These are phyloP conservation scores for Sarcoramphus papa DNA, from an alignment of 2,797 vertebrate genomes.

Conservation along the genomic window DNA sequence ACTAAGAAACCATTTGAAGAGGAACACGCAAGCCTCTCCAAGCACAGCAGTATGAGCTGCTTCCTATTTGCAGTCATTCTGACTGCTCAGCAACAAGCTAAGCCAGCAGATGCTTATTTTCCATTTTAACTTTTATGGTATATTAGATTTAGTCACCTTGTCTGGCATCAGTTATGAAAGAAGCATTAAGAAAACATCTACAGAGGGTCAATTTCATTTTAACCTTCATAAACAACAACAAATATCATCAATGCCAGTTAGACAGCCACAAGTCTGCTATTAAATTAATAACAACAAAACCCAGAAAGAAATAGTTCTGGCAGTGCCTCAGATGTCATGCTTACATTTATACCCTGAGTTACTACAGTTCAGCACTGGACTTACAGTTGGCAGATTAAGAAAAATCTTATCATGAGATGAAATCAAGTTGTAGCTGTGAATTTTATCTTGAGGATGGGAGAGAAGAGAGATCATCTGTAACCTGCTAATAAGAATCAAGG, in stretches of 20 bases:
- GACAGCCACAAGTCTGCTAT: not conserved
- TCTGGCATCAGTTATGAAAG: not conserved
- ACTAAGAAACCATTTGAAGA: not conserved
- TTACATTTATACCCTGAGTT: not conserved
- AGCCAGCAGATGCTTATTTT: not conserved
- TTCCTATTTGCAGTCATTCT: not conserved
- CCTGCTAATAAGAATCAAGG: not conserved
- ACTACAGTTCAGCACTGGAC: not conserved
- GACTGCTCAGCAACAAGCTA: not conserved
- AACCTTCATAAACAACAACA: not conserved
- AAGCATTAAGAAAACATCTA: not conserved
- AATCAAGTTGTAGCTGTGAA: not conserved
- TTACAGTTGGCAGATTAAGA: not conserved
- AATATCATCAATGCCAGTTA: not conserved
- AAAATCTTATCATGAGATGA: not conserved
- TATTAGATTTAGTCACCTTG: not conserved
- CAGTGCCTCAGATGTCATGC: not conserved
- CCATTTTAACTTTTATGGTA: not conserved
- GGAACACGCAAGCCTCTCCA: not conserved
- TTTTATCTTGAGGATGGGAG: not conserved
- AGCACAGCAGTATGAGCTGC: not conserved
- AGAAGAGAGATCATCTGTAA: not conserved
- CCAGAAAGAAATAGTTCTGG: not conserved
- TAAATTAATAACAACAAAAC: not conserved
- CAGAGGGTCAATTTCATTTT: not conserved